phyloP scores from a whole-genome alignment of 2,797 vertebrate genomes.

The Hydrolagus colliei region DNA sequence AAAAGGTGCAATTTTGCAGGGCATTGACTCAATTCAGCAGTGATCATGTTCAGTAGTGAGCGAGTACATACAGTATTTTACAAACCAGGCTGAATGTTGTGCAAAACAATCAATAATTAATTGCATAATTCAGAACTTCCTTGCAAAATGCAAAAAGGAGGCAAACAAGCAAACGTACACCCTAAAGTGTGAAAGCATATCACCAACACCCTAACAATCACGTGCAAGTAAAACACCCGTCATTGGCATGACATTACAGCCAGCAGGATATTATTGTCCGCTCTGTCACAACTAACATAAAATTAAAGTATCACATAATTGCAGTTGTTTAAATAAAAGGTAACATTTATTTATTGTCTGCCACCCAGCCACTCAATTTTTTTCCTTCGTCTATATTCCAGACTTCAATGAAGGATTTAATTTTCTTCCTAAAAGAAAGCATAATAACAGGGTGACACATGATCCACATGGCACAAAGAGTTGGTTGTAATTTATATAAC shows the following conservation, averaged over 20 bases:
- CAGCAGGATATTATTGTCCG: background rate
- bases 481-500: slow-evolving; percentile 23
- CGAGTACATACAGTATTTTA: background rate
- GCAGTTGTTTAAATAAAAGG: background rate
- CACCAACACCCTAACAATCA: background rate
- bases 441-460: slow-evolving; percentile 28
- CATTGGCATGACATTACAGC: background rate
- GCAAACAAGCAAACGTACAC: background rate
- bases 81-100: background rate
- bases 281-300: background rate
- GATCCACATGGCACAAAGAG: slow-evolving; percentile 1
- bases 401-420: slow-evolving; percentile 31
- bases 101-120: background rate
- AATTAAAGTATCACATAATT: background rate
- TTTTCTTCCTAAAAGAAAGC: slow-evolving; percentile 28
- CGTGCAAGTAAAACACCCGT: background rate
- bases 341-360: slow-evolving; percentile 22
- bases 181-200: background rate
- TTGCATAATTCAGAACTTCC: background rate
- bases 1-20: background rate
- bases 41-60: background rate
- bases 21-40: background rate
- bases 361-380: slow-evolving; percentile 12
- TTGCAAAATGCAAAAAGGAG: background rate
- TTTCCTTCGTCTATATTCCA: slow-evolving; percentile 29